Conservation (phyloP, 1,140 invertebrate genomes). For the Zaprionus ornatus region DNA sequence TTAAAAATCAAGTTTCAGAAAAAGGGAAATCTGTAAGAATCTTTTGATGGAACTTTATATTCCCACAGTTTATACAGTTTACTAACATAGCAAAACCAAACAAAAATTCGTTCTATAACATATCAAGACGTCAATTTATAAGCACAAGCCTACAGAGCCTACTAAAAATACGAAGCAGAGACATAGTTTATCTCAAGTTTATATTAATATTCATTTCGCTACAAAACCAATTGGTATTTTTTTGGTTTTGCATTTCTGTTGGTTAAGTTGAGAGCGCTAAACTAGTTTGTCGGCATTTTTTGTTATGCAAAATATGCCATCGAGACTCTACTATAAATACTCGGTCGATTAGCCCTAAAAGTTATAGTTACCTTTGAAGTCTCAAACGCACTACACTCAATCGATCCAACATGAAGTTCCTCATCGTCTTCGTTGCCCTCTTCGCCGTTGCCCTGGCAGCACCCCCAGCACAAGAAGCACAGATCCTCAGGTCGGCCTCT, state of each 20-base stretch:
- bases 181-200: conserved; percentile 23
- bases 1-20: background rate
- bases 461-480: conserved; percentile 51
- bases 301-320: conserved; percentile 21
- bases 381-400: conserved; percentile 41
- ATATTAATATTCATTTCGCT: conserved; percentile 38
- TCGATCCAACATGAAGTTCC: conserved; percentile 51
- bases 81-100: background rate
- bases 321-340: conserved; percentile 48
- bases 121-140: conserved; percentile 21
- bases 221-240: conserved; percentile 22
- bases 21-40: background rate
- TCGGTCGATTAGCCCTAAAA: conserved; percentile 11
- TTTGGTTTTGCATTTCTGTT: conserved; percentile 24
- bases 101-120: too few species aligned
- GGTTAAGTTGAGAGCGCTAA: conserved; percentile 13
- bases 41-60: too few species aligned
- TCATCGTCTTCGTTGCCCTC: conserved; percentile 57
- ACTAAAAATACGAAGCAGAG: background rate
- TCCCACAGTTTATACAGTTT: background rate
- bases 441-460: conserved; percentile 61
- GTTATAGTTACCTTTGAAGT: conserved; percentile 40
- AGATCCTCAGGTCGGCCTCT: conserved; percentile 64
- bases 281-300: conserved; percentile 36
- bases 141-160: conserved; percentile 8